phyloP scores from a whole-genome alignment of 2,113 vertebrate species.

The Rousettus leschenaultii region DNA sequence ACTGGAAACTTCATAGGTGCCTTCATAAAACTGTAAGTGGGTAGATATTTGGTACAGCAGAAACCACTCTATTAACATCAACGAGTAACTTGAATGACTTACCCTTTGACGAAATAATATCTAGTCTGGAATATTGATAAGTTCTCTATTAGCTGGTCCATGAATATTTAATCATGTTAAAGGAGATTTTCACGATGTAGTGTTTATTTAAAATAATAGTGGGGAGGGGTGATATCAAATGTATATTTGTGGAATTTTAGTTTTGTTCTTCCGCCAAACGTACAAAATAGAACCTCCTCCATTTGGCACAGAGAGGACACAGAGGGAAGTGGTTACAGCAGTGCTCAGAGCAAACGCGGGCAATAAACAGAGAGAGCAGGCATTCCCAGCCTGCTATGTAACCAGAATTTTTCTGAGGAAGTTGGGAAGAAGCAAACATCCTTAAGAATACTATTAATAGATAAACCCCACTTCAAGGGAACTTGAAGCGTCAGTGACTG shows the following conservation, averaged over 20 bases:
- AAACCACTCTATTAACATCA: background rate
- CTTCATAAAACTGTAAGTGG: background rate
- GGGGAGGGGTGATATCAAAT: background rate
- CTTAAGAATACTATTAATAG: slow-evolving; percentile 50
- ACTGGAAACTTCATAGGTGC: background rate
- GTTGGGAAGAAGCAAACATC: slow-evolving; percentile 37
- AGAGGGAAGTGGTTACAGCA: background rate
- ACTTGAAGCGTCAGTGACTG: background rate
- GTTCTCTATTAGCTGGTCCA: background rate
- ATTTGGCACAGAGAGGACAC: background rate
- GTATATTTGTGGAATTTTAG: background rate
- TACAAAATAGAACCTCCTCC: background rate
- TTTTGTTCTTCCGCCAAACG: background rate
- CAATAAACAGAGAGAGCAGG: background rate
- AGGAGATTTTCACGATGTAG: background rate
- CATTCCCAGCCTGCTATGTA: slow-evolving; percentile 30
- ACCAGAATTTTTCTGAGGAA: slow-evolving; percentile 22
- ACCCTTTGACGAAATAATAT: background rate
- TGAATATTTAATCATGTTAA: background rate
- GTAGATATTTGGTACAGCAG: background rate
- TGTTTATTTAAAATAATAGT: background rate
- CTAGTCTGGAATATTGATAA: background rate
- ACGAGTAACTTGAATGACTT: background rate
- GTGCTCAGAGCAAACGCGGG: background rate
- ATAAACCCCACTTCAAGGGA: slow-evolving; percentile 13